Evolutionary conservation across 2,888 invertebrate genomes (phyloP), one percentile per base, ranked within the genome.

Genomic region (Brachynemurus nebulosus): DNA sequence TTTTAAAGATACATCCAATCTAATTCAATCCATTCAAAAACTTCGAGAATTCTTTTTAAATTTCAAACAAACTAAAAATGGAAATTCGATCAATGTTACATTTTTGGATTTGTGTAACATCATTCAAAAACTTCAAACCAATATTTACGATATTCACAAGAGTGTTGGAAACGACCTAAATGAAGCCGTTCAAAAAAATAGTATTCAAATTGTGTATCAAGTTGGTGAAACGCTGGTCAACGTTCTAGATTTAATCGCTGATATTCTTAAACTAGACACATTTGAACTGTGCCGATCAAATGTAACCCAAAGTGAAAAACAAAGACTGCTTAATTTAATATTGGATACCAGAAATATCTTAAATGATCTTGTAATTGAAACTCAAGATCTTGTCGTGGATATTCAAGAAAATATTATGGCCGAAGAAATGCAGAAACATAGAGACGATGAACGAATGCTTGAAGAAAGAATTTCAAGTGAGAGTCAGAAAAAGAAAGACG

Each of bases 191-290:
- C 44, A 44, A 38, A 44, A 44, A 12, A 37, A 23, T 9, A 27
- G 37, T 11, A 23, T 37, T 18, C 23, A 38, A 44, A 44, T 44
- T 14, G 34, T 44, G 11, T 37, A 44, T 16, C 37, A 38, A 25
- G 27, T 34, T 7, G 44, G 38, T n/a, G 37, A 44, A 23, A 38
- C 30, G 16, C 19, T 44, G 16, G 18, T 44, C 8, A 44, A 38
- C 30, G 38, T 37, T 8, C 21, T 44, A 38, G 44, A 44, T 38
- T 37, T 44, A n/a, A 37, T 44, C 2, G 17, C 23, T n/a, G 44
- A 44, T 37, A 25, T 44, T 27, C 12, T 44, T 8, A 44, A 38
- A 17, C 27, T 27, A n/a, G 38, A 44, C 16, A 37, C 16, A 2
- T 34, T 14, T 14, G 20, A 42, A 16, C 14, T 17, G 9, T 25